Evolutionary conservation across 1,140 invertebrate genomes (phyloP).

Genomic region (Bombus difficillimus): DNA sequence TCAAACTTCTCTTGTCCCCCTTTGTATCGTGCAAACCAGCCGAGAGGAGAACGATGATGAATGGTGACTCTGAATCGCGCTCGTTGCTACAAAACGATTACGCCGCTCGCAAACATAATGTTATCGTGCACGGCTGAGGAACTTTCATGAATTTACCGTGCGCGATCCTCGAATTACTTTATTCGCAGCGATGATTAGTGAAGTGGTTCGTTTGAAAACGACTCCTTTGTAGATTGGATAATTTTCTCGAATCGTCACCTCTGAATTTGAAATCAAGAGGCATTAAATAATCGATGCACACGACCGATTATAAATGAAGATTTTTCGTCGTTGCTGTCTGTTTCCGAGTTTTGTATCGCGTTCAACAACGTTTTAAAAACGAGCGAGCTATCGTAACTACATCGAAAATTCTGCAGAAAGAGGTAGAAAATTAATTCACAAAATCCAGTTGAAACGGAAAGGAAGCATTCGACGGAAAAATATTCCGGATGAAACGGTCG

Average conservation of each 20-base stretch:
- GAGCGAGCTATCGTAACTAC: too few relatives aligned
- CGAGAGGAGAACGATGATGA: neutral
- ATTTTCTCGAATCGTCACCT: neutral
- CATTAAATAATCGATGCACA: too few relatives aligned
- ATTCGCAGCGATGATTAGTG: neutral
- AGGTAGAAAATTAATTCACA: neutral
- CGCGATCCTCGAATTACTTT: neutral
- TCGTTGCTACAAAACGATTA: neutral
- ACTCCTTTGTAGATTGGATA: neutral
- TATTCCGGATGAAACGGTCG: neutral
- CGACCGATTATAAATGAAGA: too few relatives aligned
- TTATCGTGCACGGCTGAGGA: neutral
- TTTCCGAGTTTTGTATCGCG: too few relatives aligned
- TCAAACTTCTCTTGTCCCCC: neutral
- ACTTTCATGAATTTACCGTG: neutral
- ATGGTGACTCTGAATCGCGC: neutral
- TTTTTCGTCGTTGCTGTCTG: too few relatives aligned
- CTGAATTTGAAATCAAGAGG: neutral
- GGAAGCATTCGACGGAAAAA: too few relatives aligned
- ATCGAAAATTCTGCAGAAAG: too few relatives aligned
- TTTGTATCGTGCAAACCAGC: constrained; percentile 14
- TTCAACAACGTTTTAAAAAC: too few relatives aligned
- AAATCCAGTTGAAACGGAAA: neutral
- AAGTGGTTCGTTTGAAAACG: neutral
- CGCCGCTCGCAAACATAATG: neutral